Conservation (phyloP, 37 sponge, comb jelly and placozoan genomes). For the Agelas oroides region DNA sequence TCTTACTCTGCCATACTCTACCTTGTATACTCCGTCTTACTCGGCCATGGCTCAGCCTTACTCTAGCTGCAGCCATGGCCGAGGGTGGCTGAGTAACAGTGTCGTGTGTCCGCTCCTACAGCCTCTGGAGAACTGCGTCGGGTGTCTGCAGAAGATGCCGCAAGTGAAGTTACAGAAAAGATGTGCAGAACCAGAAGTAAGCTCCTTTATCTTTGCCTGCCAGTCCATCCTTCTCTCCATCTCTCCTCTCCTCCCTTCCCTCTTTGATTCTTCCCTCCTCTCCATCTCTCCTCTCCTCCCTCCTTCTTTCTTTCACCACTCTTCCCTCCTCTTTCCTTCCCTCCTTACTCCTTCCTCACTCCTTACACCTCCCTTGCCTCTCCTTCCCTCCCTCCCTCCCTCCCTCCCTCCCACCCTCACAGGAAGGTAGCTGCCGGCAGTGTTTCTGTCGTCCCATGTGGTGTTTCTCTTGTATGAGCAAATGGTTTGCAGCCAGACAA, state of each 20-base stretch:
- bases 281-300: not conserved
- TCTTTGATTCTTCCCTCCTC: not conserved
- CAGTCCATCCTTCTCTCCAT: not conserved
- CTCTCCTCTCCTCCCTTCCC: slow-evolving; percentile 1
- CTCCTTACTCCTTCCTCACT: not conserved
- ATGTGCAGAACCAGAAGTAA: slow-evolving; percentile 68
- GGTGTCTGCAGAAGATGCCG: slow-evolving; percentile 80
- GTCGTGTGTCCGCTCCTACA: not conserved
- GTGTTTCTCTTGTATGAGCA: slow-evolving; percentile 94
- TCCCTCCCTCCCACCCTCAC: slow-evolving; percentile 10
- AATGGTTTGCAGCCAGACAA: slow-evolving; percentile 96
- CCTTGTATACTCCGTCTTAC: too few relatives aligned
- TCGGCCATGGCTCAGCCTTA: too few relatives aligned
- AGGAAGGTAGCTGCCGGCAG: slow-evolving; percentile 74
- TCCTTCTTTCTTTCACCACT: not conserved
- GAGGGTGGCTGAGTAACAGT: too few relatives aligned
- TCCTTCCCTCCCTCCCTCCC: not conserved
- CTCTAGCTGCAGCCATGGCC: too few relatives aligned
- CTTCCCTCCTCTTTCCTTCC: not conserved
- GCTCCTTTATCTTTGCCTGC: not conserved
- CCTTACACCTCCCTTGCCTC: not conserved
- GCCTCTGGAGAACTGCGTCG: slow-evolving; percentile 89
- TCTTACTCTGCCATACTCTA: too few relatives aligned
- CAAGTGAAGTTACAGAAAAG: slow-evolving; percentile 88
- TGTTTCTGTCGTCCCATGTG: slow-evolving; percentile 96